Evolutionary conservation across 2,113 vertebrate genomes (phyloP), one percentile per base, ranked within the genome.

Genomic region (Micronycteris hirsuta): DNA sequence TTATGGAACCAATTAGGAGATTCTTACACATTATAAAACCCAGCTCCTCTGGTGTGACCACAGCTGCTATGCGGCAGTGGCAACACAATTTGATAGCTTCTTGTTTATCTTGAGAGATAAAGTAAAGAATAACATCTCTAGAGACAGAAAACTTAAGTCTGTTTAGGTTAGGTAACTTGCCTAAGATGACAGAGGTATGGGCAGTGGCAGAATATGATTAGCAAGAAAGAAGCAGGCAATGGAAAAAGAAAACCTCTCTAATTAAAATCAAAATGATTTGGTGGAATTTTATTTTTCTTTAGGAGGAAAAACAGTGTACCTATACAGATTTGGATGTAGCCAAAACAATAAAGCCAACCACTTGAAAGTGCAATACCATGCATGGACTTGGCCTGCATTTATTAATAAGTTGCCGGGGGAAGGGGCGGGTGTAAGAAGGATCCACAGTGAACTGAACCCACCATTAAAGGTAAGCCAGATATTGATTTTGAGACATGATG

Each of bases 71-170:
- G 5, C 43, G 5, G 41, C 22, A 10, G 2, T 45, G 5, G 28
- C 74, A 77, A 67, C 58, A 43, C 2, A 43, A 49, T 81, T 43
- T 86, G 41, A 68, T 52, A 38, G 45, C 47, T 56, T 87, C 61
- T 97, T 84, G 19, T 71, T 93, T 92, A 80, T 63, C 70, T 94
- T 91, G n/a, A 63, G 56, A 73, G 49, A 45, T 92, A 91, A 95
- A 83, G 90, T 94, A 65, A 71, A 96, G 45, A 94, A 83, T 94
- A 81, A 61, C 70, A 95, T 89, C 54, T 97, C 41, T 92, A 85
- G n/a, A 80, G 52, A 28, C 22, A 80, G 77, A 80, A 54, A 38
- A 14, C 52, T 38, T 8, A 56, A 80, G n/a, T 56, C 52, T 13
- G 22, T 81, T 16, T 58, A 81, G 52, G 24, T 58, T 41, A 38